Evolutionary conservation across 1,140 invertebrate genomes (phyloP).

Genomic region (Pseudomyrmex dendroicus): DNA sequence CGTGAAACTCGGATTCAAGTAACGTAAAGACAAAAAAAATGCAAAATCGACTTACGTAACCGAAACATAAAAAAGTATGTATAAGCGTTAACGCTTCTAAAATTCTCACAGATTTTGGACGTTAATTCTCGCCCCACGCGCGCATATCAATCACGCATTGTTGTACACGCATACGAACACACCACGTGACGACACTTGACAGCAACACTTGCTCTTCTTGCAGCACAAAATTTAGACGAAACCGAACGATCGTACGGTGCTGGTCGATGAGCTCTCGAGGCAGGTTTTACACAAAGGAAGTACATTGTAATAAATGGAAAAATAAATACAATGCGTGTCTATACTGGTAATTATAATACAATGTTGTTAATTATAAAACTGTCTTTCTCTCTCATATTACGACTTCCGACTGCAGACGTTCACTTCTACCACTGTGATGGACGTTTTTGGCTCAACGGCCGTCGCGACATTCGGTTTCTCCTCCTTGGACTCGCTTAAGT

Average conservation of each 20-base stretch:
- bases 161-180: conserved; percentile 8
- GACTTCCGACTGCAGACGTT: conserved; percentile 66
- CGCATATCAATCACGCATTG: conserved; percentile 37
- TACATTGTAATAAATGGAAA: conserved; percentile 80
- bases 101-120: conserved; percentile 15
- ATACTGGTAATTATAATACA: conserved; percentile 82
- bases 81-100: conserved; percentile 3
- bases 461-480: conserved; percentile 52
- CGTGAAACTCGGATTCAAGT: not conserved
- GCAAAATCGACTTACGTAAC: conserved; percentile 42
- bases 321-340: conserved; percentile 84
- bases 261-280: conserved; percentile 31
- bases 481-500: conserved; percentile 66
- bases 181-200: conserved; percentile 14
- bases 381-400: conserved; percentile 57
- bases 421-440: conserved; percentile 50
- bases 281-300: conserved; percentile 75
- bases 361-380: conserved; percentile 70
- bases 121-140: conserved; percentile 12
- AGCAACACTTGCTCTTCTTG: conserved; percentile 14
- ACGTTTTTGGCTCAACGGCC: conserved; percentile 15
- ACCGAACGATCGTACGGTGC: not conserved
- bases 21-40: conserved; percentile 25
- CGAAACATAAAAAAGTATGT: conserved; percentile 47
- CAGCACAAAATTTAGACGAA: conserved; percentile 7